A percentile compares a stretch with the other conserved stretches of the same genome.
Evolutionary conservation across 1,140 invertebrate species (phyloP).

Genomic region (Trichogramma pretiosum): DNA sequence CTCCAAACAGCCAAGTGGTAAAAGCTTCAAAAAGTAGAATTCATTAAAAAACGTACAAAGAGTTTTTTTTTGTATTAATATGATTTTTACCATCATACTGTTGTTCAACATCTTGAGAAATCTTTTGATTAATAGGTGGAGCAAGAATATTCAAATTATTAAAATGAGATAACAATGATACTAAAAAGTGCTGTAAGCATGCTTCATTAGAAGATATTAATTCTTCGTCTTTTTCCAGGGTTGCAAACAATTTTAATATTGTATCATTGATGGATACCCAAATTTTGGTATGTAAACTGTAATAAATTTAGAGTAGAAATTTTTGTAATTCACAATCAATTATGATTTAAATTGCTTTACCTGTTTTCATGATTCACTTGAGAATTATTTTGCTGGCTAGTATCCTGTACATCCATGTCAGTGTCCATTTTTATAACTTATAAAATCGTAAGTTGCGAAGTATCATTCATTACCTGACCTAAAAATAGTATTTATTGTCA

Average conservation of each 20-base stretch:
- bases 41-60: constrained; percentile 9
- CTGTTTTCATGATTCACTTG: too few species aligned
- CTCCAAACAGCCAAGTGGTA: constrained; percentile 39
- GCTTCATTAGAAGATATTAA: constrained; percentile 16
- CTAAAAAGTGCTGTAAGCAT: constrained; percentile 28
- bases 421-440: too few species aligned
- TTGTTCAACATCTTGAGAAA: constrained; percentile 19
- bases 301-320: too few species aligned
- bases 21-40: constrained; percentile 26
- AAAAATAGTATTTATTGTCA: too few species aligned
- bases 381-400: too few species aligned
- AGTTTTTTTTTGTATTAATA: background rate
- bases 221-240: constrained; percentile 23
- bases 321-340: too few species aligned
- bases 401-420: too few species aligned
- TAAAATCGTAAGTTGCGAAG: too few species aligned
- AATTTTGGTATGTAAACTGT: too few species aligned
- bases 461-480: too few species aligned
- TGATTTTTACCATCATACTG: constrained; percentile 27
- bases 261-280: constrained; percentile 32
- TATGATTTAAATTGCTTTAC: too few species aligned
- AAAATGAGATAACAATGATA: constrained; percentile 28
- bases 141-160: constrained; percentile 32
- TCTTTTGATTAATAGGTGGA: constrained; percentile 22
- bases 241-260: constrained; percentile 29